A percentile compares a stretch with the other conserved stretches of the same genome.
phyloP scores from a whole-genome alignment of 2,888 invertebrate species.

The Sphaerophoria rueppellii region DNA sequence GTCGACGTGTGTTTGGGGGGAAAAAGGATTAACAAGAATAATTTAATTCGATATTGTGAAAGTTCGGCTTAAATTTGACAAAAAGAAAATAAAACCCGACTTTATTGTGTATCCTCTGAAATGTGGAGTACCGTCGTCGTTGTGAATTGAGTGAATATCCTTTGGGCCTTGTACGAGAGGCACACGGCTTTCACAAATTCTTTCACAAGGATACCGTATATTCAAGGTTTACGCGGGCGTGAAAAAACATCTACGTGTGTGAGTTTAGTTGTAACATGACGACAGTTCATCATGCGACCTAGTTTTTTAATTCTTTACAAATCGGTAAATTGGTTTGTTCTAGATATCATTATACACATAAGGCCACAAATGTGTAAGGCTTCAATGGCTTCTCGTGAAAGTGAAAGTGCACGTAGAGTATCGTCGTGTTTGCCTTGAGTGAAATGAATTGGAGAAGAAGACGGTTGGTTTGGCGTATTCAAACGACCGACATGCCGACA shows the following conservation, averaged over 20 bases:
- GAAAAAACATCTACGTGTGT: not conserved
- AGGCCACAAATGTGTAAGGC: constrained; percentile 62
- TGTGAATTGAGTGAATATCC: constrained; percentile 48
- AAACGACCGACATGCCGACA: no score
- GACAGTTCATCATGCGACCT: constrained; percentile 51
- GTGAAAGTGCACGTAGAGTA: constrained; percentile 62
- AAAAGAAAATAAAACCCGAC: constrained; percentile 1
- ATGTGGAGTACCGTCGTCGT: not conserved
- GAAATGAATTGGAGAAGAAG: constrained; percentile 21
- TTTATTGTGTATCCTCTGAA: constrained; percentile 8
- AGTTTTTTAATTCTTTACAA: constrained; percentile 66
- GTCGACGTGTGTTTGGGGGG: not conserved
- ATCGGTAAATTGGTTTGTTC: constrained; percentile 70
- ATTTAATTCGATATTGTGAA: constrained; percentile 44
- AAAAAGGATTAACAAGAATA: constrained; percentile 59
- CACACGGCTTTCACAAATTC: constrained; percentile 9
- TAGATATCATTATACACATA: constrained; percentile 52
- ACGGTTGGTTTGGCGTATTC: constrained; percentile 18
- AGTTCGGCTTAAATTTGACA: constrained; percentile 36
- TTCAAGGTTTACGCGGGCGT: constrained; percentile 39
- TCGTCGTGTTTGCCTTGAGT: constrained; percentile 56
- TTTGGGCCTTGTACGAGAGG: constrained; percentile 21
- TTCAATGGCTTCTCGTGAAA: constrained; percentile 66
- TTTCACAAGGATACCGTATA: constrained; percentile 16
- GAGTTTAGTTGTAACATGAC: not conserved